Conservation (phyloP, 1,140 invertebrate genomes). For the Manduca sexta region DNA sequence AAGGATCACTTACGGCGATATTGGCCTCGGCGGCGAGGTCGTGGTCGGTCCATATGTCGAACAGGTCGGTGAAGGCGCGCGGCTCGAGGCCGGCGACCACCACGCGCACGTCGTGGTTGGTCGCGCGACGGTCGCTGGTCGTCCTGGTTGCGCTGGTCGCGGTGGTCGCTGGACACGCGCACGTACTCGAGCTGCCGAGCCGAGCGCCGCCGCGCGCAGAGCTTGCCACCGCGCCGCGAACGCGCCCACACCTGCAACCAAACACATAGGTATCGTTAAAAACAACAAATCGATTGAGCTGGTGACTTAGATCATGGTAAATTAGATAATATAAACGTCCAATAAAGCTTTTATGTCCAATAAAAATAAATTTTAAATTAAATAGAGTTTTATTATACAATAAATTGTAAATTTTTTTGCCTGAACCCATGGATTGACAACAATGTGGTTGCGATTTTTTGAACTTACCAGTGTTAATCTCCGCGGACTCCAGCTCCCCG, state of each 20-base stretch:
- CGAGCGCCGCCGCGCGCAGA: slow-evolving; percentile 86
- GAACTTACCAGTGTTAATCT: slow-evolving; percentile 62
- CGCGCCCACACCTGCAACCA: slow-evolving; percentile 61
- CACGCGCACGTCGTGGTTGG: slow-evolving; percentile 34
- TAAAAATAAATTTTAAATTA: too few species aligned
- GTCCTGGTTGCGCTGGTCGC: too few species aligned
- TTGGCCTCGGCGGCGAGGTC: slow-evolving; percentile 84
- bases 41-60: slow-evolving; percentile 86
- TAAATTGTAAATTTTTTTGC: too few species aligned
- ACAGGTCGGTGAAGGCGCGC: slow-evolving; percentile 85
- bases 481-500: slow-evolving; percentile 61
- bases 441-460: too few species aligned
- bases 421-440: too few species aligned
- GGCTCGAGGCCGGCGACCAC: slow-evolving; percentile 93
- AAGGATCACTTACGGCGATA: slow-evolving; percentile 76
- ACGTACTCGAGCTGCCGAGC: slow-evolving; percentile 88
- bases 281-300: too few species aligned
- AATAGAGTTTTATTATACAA: too few species aligned
- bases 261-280: too few species aligned
- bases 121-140: too few species aligned
- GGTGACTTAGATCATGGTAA: too few species aligned
- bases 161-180: slow-evolving; percentile 61
- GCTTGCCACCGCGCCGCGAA: slow-evolving; percentile 79
- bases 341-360: too few species aligned
- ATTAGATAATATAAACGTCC: too few species aligned